Evolutionary conservation across 2,113 vertebrate genomes (phyloP).

Genomic region (Xiphias gladius): DNA sequence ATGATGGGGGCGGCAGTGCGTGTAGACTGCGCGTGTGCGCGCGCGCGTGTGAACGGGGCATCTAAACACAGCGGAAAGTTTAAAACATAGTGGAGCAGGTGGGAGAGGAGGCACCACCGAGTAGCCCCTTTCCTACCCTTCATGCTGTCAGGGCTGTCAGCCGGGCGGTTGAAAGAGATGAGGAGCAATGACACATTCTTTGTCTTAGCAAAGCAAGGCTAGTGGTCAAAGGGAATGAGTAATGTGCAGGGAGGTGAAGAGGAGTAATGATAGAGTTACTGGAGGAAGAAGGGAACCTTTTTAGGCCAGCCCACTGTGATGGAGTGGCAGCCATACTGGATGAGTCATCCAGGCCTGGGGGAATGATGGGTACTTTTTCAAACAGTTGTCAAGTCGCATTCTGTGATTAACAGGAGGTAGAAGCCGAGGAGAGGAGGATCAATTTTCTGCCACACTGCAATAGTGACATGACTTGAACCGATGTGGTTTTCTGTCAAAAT

Average conservation of each 20-base stretch:
- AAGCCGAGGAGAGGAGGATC: conserved; percentile 38
- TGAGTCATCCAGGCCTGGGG: conserved; percentile 66
- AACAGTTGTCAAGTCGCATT: conserved; percentile 70
- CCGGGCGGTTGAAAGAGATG: conserved; percentile 53
- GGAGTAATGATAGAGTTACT: conserved; percentile 56
- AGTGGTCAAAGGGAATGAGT: conserved; percentile 45
- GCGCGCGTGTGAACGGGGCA: background rate
- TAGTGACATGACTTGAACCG: conserved; percentile 41
- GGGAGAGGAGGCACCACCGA: conserved; percentile 13
- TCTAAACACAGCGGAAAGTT: conserved; percentile 16
- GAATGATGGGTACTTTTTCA: conserved; percentile 69
- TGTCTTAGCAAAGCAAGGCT: conserved; percentile 31
- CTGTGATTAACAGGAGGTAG: conserved; percentile 68
- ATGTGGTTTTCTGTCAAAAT: conserved; percentile 49
- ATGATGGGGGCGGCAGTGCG: conserved; percentile 1
- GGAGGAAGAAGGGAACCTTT: conserved; percentile 46
- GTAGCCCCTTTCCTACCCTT: conserved; percentile 31
- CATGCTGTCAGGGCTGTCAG: conserved; percentile 63
- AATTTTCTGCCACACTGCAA: conserved; percentile 26
- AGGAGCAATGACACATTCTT: conserved; percentile 38
- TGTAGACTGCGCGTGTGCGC: background rate
- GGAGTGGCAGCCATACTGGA: conserved; percentile 73
- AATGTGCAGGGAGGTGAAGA: conserved; percentile 51
- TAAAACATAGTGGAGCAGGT: background rate
- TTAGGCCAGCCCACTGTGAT: conserved; percentile 63